Percentiles rank a stretch among this genome's conserved stretches.
These are phyloP conservation scores for Caprella mutica DNA, from an alignment of 2,888 invertebrate species.

Conservation along the genomic window DNA sequence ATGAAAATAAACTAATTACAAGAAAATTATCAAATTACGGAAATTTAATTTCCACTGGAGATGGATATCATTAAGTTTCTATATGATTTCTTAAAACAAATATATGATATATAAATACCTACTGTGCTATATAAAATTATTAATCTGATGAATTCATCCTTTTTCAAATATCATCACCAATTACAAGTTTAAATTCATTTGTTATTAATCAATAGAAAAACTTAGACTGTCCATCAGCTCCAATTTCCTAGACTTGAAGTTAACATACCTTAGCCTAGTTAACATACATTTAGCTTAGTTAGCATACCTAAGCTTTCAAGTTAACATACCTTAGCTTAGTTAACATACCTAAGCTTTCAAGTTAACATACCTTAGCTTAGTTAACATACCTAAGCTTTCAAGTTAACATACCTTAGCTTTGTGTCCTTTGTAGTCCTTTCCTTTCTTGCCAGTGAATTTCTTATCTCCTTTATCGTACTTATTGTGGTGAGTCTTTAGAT, in stretches of 20 bases:
- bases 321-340: background rate
- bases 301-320: conserved; percentile 47
- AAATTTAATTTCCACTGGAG: no score
- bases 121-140: background rate
- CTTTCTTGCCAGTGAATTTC: conserved; percentile 61
- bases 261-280: no score
- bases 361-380: no score
- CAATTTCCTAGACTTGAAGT: background rate
- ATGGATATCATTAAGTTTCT: no score
- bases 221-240: background rate
- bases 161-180: background rate
- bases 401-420: conserved; percentile 65
- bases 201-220: background rate
- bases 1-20: no score
- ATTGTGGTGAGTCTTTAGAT: conserved; percentile 58
- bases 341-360: no score
- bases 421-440: conserved; percentile 59
- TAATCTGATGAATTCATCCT: background rate
- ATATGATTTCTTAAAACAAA: no score
- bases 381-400: no score
- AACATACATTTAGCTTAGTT: no score
- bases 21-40: no score
- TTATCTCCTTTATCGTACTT: conserved; percentile 67
- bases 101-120: background rate
- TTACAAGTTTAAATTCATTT: no score